phyloP scores from a whole-genome alignment of 2,113 vertebrate species.

The Pelmatolapia mariae region DNA sequence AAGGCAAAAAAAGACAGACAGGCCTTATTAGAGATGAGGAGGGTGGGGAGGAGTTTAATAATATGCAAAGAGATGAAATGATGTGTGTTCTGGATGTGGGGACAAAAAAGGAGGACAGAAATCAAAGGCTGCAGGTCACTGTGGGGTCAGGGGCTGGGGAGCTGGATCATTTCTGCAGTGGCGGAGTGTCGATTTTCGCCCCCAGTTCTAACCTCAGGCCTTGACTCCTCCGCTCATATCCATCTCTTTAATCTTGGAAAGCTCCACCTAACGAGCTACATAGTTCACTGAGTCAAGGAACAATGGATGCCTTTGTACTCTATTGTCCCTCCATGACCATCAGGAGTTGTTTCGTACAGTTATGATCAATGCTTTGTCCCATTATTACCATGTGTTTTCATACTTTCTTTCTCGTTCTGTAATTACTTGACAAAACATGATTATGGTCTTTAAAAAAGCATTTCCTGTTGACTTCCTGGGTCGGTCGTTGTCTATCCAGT shows the following conservation, averaged over 20 bases:
- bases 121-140: slow-evolving; percentile 93
- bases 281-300: slow-evolving; percentile 52
- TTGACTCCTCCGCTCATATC: slow-evolving; percentile 60
- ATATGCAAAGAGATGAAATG: slow-evolving; percentile 84
- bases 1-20: slow-evolving; percentile 58
- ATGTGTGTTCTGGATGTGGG: slow-evolving; percentile 87
- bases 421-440: slow-evolving; percentile 65
- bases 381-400: slow-evolving; percentile 36
- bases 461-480: slow-evolving; percentile 61
- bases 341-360: slow-evolving; percentile 10
- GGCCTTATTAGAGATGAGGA: slow-evolving; percentile 82
- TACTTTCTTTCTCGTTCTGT: slow-evolving; percentile 34
- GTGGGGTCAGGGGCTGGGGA: slow-evolving; percentile 89
- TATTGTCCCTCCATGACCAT: slow-evolving; percentile 49
- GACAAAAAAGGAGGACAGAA: slow-evolving; percentile 83
- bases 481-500: slow-evolving; percentile 52
- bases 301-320: slow-evolving; percentile 42
- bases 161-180: slow-evolving; percentile 79
- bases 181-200: slow-evolving; percentile 76
- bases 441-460: slow-evolving; percentile 52
- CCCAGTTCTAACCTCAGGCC: slow-evolving; percentile 54
- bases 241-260: slow-evolving; percentile 67
- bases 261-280: slow-evolving; percentile 61
- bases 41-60: slow-evolving; percentile 76
- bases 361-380: slow-evolving; percentile 38